These are phyloP conservation scores for Drosophila mercatorum DNA, from an alignment of 2,888 invertebrate genomes.

Conservation along the genomic window DNA sequence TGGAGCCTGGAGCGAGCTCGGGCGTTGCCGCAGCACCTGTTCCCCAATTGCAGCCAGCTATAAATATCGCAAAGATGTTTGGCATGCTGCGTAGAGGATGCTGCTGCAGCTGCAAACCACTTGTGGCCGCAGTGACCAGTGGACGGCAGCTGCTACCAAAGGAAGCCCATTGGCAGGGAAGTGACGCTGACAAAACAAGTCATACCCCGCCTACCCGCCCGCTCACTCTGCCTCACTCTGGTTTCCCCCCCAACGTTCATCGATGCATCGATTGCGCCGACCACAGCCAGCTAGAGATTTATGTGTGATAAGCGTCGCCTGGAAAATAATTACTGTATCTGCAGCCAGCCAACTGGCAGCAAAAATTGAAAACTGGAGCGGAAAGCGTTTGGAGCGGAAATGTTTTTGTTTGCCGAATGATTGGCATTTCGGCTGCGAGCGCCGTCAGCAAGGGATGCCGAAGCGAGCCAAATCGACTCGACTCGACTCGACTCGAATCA, in stretches of 20 bases:
- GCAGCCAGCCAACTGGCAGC: conserved; percentile 40
- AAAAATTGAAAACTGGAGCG: conserved; percentile 77
- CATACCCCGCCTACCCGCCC: conserved; percentile 14
- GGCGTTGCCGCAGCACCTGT: conserved; percentile 76
- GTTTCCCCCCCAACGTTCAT: conserved; percentile 7
- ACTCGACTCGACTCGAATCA: neutral
- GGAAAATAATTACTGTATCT: conserved; percentile 80
- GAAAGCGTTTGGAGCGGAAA: conserved; percentile 73
- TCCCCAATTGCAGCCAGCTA: conserved; percentile 64
- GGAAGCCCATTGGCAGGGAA: conserved; percentile 77
- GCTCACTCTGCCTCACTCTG: neutral
- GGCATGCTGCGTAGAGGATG: conserved; percentile 79
- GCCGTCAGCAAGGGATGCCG: neutral
- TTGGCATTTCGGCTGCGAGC: conserved; percentile 58
- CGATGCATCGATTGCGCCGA: conserved; percentile 64
- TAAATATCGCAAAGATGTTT: conserved; percentile 77
- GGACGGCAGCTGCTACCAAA: conserved; percentile 56
- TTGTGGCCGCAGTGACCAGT: conserved; percentile 49
- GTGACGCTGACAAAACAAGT: conserved; percentile 76
- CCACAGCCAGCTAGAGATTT: conserved; percentile 65
- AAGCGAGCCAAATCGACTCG: too few species aligned
- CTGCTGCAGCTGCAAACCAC: conserved; percentile 73
- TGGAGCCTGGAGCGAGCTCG: conserved; percentile 19
- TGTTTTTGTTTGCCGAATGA: conserved; percentile 66
- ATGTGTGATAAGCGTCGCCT: conserved; percentile 81